Evolutionary conservation across 2,888 invertebrate species (phyloP), one percentile per base, ranked within the genome.

Genomic region (Drosophila pseudotakahashii): DNA sequence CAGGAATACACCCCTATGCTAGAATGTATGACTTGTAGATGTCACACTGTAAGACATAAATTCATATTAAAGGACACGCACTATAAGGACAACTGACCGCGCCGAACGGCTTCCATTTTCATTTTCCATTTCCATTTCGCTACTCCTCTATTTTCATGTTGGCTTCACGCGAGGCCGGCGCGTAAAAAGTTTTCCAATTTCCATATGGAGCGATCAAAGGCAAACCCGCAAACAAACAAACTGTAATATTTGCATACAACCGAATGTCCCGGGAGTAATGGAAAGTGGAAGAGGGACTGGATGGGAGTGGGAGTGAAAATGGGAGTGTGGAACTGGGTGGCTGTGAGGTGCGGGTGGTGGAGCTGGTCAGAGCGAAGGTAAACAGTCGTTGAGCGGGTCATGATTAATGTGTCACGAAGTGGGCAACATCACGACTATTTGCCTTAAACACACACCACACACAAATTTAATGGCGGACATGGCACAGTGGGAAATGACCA

Each of bases 391-490:
- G 89, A 75, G 88, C 85, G 75, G 83, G 89, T 89, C 88, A 87
- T 84, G 83, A 84, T 84, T 84, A 84, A 84, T 84, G 88, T 89
- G 89, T 76, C 89, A 84, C 85, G 82, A 87, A 82, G 73, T 79
- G 75, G 64, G 70, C 80, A 86, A 59, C 80, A 86, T 54, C 67
- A 63, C 73, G 60, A 68, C 68, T 60, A 68, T 73, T 70, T 79
- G 60, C 63, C 60, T n/a, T 69, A 48, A 52, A 51, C 66, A 63
- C 54, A 62, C 39, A 60, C 32, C 42, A 23, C 51, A 59, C 60
- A 60, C 41, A 32, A 23, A 26, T 48, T 62, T 48, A 68, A 45
- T 45, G 41, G 63, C 36, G 34, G 62, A 72, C 72, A 61, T 51
- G 57, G 69, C 81, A 88, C 83, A 78, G 70, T 88, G 89, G 81